phyloP scores from a whole-genome alignment of 2,113 vertebrate species.

The Paraplagusia blochii region DNA sequence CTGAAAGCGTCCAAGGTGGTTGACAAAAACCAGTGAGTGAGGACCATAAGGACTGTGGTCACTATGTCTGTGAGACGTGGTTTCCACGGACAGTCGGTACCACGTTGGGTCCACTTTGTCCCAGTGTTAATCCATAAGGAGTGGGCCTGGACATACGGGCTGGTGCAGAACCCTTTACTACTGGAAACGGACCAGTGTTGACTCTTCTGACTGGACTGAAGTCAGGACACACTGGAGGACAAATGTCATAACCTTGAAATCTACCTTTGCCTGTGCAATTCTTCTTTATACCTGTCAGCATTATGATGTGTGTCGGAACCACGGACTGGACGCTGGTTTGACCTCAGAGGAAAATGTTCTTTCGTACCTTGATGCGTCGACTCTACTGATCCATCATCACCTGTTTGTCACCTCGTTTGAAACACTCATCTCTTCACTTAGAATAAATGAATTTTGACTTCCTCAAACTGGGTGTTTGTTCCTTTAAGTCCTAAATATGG shows the following conservation, averaged over 20 bases:
- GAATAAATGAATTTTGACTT: slow-evolving; percentile 72
- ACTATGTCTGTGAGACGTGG: too few relatives aligned
- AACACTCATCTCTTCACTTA: slow-evolving; percentile 48
- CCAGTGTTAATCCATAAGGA: too few relatives aligned
- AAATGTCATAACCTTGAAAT: slow-evolving; percentile 40
- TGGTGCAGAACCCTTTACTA: slow-evolving; percentile 69
- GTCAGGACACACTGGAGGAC: slow-evolving; percentile 16
- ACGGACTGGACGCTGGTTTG: slow-evolving; percentile 65
- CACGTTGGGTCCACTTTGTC: too few relatives aligned
- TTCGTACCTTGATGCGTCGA: too few relatives aligned
- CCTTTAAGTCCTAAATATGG: too few relatives aligned
- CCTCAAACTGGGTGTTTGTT: slow-evolving; percentile 1
- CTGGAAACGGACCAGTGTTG: slow-evolving; percentile 18
- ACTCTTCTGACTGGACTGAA: slow-evolving; percentile 20
- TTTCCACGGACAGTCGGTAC: too few relatives aligned
- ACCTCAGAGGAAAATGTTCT: too few relatives aligned
- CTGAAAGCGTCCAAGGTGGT: slow-evolving; percentile 33
- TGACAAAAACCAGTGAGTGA: slow-evolving; percentile 21
- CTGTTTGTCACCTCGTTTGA: slow-evolving; percentile 44
- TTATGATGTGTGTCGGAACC: slow-evolving; percentile 31
- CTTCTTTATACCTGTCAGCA: slow-evolving; percentile 38
- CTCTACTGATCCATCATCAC: slow-evolving; percentile 41
- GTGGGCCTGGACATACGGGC: too few relatives aligned
- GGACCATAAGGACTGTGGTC: too few relatives aligned
- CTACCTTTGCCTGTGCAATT: slow-evolving; percentile 57